Evolutionary conservation across 2,888 invertebrate species (phyloP), one percentile per base, ranked within the genome.

Genomic region (Chymomyza amoena): DNA sequence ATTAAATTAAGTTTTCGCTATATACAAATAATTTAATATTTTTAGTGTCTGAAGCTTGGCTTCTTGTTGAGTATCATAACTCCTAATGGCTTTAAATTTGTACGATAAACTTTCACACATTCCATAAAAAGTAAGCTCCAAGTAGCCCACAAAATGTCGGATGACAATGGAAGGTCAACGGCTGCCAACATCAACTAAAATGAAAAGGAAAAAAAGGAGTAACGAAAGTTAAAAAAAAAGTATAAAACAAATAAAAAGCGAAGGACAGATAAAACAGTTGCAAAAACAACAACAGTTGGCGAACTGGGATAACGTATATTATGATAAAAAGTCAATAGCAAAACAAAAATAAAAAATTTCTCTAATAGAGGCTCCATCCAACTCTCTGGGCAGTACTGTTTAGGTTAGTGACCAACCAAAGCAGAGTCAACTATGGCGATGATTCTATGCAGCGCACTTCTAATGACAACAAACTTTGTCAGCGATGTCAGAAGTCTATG

Each of bases 81-180:
- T 36, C 6, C 39, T 45, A 45, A 45, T 13, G 13, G 39, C 39
- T 13, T 45, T 45, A 45, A 45, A 45, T 45, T 45, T 45, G 39
- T 13, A 13, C 13, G 3, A 4, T 7, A 10, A 45, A 45, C 13
- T 45, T 45, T 45, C 13, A 10, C n/a, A 3, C 25, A 66, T 4
- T 52, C 32, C 50, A 45, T 13, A 45, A 45, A 45, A 45, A 45
- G 13, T 45, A 45, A 45, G 4, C 39, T 69, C 67, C 64, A 63
- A 75, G 66, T 51, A 66, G 64, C 66, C 65, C 73, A 66, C 66
- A 67, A 78, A 78, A 81, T 76, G 76, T 78, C 81, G 79, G 75
- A 80, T 74, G 79, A 76, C 74, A 77, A 77, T 81, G 70, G 61
- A 79, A 81, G 79, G 77, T 80, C 82, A 80, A 72, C 69, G 77